Conservation (phyloP, 2,113 vertebrate species). For the Odontesthes bonariensis region DNA sequence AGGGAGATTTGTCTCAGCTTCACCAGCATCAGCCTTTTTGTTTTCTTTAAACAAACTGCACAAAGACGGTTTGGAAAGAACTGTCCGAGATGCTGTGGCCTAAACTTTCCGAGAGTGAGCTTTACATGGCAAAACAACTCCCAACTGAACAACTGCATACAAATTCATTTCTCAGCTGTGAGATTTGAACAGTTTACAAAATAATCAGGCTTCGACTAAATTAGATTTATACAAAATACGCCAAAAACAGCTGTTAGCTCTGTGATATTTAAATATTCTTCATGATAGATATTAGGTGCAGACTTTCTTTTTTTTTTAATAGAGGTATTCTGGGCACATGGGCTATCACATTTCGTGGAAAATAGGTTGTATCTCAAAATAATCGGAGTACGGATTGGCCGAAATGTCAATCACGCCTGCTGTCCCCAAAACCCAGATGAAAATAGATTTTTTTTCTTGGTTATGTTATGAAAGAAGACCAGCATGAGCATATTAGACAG, state of each 20-base stretch:
- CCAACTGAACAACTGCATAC: slow-evolving; percentile 36
- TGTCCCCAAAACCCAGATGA: slow-evolving; percentile 59
- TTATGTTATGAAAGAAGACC: slow-evolving; percentile 32
- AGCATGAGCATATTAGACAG: slow-evolving; percentile 41
- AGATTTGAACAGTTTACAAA: slow-evolving; percentile 33
- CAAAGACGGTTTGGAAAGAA: slow-evolving; percentile 46
- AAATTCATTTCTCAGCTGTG: slow-evolving; percentile 52
- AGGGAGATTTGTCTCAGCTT: slow-evolving; percentile 21
- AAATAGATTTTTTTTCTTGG: slow-evolving; percentile 39
- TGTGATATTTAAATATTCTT: slow-evolving; percentile 33
- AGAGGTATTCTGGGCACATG: slow-evolving; percentile 2
- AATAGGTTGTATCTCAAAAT: slow-evolving; percentile 31
- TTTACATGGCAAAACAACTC: slow-evolving; percentile 47
- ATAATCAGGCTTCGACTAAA: slow-evolving; percentile 36
- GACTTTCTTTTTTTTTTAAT: background rate
- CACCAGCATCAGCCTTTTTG: slow-evolving; percentile 16
- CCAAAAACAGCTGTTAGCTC: slow-evolving; percentile 45
- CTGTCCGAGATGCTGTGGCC: slow-evolving; percentile 37
- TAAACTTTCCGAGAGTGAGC: slow-evolving; percentile 43
- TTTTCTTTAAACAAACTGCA: slow-evolving; percentile 24
- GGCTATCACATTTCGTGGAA: slow-evolving; percentile 12
- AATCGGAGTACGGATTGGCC: background rate
- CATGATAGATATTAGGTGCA: slow-evolving; percentile 33
- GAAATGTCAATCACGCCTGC: slow-evolving; percentile 16
- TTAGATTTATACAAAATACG: background rate